Base-by-base conservation (phyloP, 2,888 invertebrate species). In the Aromia moschata region DNA sequence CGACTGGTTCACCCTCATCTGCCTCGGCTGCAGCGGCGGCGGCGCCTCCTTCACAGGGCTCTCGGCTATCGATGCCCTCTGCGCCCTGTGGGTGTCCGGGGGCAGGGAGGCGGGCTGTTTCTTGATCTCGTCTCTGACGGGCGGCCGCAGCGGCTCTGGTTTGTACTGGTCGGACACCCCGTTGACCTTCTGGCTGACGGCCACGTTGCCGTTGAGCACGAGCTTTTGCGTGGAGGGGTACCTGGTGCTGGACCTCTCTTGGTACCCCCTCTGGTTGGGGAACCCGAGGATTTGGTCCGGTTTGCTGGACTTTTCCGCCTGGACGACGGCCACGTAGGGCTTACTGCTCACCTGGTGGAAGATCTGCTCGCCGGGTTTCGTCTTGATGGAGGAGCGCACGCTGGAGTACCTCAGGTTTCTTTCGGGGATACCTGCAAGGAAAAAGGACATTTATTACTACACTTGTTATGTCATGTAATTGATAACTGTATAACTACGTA, bases 191-290 rank as follows among this genome's bases (percentile, higher is more conserved):
- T 81, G 79, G 68, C 82, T 82, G 9, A 78, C 74, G 0, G 79
- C 79, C 2, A 83, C 74, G 62, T 78, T 80, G 4, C 83, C 74
- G 60, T 83, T 84, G 3, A 83, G 69, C 58, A 81, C 77, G 1
- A 84, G 71, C 65, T 84, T 84, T 59, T 84, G 83, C 1, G 80
- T 78, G 0, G 80, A 62, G 1, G 79, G 81, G 70, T 65, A 64
- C 65, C 83, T 78, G 44, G 83, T 72, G 67, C 81, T 83, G 1
- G 83, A 82, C 61, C 82, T 77, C 54, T 82, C 82, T 0, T 79
- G 80, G 37, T 80, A 79, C 11, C 70, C 72, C 44, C 74, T 71
- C 53, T 77, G 76, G 61, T 68, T 76, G 5, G 76, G 75, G 57
- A 76, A 76, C 14, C 74, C 71, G 31, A 74, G 56, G 16, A 65